These are phyloP conservation scores for Heteromormyrus szaboi DNA, from an alignment of 2,797 vertebrate genomes.

Conservation along the genomic window DNA sequence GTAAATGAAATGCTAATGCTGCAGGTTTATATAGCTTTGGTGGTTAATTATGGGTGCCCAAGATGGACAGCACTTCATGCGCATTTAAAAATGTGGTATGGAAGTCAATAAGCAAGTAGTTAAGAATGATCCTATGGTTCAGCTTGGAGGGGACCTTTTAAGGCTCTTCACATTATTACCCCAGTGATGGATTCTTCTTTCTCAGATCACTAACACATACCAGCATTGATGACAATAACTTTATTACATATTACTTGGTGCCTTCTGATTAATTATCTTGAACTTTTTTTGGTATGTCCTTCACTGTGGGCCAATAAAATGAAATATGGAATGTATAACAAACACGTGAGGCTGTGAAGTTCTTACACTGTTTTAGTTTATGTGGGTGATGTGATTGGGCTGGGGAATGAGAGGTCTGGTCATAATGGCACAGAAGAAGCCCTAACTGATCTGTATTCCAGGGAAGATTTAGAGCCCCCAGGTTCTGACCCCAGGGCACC, in stretches of 20 bases:
- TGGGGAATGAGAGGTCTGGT: not conserved
- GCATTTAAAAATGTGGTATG: not conserved
- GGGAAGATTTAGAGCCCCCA: not conserved
- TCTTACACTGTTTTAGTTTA: not conserved
- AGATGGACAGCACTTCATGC: not conserved
- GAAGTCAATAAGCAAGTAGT: not conserved
- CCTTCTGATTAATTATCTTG: not conserved
- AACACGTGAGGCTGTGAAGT: not conserved
- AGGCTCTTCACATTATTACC: not conserved
- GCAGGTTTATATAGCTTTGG: not conserved
- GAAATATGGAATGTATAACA: not conserved
- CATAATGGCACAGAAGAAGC: not conserved
- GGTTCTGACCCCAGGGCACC: constrained; percentile 6
- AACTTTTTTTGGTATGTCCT: not conserved
- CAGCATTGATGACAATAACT: not conserved
- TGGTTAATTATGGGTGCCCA: not conserved
- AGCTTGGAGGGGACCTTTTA: not conserved
- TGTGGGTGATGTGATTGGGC: not conserved
- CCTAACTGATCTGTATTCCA: constrained; percentile 3
- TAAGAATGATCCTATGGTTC: not conserved
- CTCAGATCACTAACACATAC: not conserved
- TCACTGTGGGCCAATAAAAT: not conserved
- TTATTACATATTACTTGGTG: not conserved
- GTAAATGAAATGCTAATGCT: not conserved
- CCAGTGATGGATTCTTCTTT: not conserved